A percentile compares a stretch with the other conserved stretches of the same genome.
These are phyloP conservation scores for Machimus rusticus DNA, from an alignment of 2,888 invertebrate genomes.

Conservation along the genomic window DNA sequence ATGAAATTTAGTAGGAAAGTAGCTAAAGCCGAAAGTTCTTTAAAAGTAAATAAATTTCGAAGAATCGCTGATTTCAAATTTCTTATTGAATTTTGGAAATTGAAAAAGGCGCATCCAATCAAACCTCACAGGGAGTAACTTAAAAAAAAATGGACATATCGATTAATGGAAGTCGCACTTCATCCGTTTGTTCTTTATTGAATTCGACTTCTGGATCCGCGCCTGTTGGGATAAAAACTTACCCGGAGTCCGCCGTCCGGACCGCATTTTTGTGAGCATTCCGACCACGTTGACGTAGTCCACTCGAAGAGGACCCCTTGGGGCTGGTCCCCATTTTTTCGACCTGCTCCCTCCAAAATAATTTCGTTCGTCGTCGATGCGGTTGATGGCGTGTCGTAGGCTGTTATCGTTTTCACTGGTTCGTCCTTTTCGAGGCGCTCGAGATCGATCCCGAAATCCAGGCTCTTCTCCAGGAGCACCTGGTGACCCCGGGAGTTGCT, in stretches of 20 bases:
- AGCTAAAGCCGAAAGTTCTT: no score
- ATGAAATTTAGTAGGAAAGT: no score
- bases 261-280: constrained; percentile 85
- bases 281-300: constrained; percentile 85
- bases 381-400: background rate
- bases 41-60: no score
- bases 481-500: constrained; percentile 76
- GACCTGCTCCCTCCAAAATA: background rate
- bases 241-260: constrained; percentile 69
- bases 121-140: no score
- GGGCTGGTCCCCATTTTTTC: constrained; percentile 44
- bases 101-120: no score
- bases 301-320: constrained; percentile 74
- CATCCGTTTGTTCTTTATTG: no score
- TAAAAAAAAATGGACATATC: no score
- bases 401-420: constrained; percentile 50
- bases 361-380: constrained; percentile 24
- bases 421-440: constrained; percentile 60
- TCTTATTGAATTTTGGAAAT: no score
- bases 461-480: constrained; percentile 66
- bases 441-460: constrained; percentile 61
- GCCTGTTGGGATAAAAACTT: constrained; percentile 46
- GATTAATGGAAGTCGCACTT: background rate
- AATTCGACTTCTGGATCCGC: no score
- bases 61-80: no score